A percentile compares a stretch with the other conserved stretches of the same genome.
phyloP scores from a whole-genome alignment of 2,113 vertebrate species.

The Peromyscus maniculatus region DNA sequence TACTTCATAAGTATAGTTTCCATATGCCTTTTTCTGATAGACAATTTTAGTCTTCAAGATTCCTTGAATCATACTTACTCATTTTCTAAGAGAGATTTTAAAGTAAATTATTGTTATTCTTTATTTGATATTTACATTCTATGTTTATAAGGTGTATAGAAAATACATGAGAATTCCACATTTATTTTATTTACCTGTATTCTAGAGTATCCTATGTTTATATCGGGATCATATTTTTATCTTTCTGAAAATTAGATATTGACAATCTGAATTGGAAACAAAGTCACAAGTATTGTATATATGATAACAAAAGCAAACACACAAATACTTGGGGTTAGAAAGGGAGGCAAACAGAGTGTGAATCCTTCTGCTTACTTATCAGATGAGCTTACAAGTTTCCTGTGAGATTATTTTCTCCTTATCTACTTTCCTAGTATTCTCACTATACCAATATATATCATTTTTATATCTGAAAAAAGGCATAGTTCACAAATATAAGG shows the following conservation, averaged over 20 bases:
- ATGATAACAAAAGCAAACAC: not conserved
- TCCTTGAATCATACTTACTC: not conserved
- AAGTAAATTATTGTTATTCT: not conserved
- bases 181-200: not conserved
- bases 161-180: not conserved
- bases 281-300: not conserved
- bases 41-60: not conserved
- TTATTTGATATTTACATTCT: not conserved
- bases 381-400: not conserved
- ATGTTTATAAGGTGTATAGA: not conserved
- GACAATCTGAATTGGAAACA: not conserved
- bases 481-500: not conserved
- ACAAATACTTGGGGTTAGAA: not conserved
- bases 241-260: conserved; percentile 28
- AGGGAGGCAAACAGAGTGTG: not conserved
- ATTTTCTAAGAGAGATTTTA: not conserved
- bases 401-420: not conserved
- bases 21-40: not conserved
- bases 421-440: not conserved
- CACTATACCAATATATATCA: not conserved
- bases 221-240: not conserved
- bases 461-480: not conserved
- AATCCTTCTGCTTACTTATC: not conserved
- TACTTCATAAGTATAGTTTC: conserved; percentile 43
- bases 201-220: not conserved